A percentile compares a stretch with the other conserved stretches of the same genome.
Conservation (phyloP, 37 sponge, comb jelly and placozoan species). For the Ephydatia muelleri region DNA sequence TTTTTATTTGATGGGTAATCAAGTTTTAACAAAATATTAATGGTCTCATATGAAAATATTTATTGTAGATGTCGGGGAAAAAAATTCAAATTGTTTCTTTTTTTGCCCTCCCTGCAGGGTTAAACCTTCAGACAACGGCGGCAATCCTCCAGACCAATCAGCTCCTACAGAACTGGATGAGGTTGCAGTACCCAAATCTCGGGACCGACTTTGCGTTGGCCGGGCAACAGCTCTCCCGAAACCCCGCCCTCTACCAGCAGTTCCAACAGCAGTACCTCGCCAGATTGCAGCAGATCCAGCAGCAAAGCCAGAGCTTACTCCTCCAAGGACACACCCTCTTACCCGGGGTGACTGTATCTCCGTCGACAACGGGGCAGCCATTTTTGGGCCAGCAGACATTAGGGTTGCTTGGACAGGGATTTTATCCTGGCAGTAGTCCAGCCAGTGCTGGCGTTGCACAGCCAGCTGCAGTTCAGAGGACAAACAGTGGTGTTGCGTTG, state of each 20-base stretch:
- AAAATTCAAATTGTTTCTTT: too few relatives aligned
- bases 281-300: background rate
- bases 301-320: constrained; percentile 30
- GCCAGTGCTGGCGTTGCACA: too few relatives aligned
- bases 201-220: constrained; percentile 11
- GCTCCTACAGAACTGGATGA: constrained; percentile 39
- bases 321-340: constrained; percentile 18
- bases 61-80: too few relatives aligned
- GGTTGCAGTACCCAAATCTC: constrained; percentile 18
- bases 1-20: too few relatives aligned
- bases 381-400: background rate
- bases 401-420: too few relatives aligned
- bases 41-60: too few relatives aligned
- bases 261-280: constrained; percentile 41
- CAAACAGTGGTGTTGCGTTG: too few relatives aligned
- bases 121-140: background rate
- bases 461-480: too few relatives aligned
- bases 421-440: too few relatives aligned
- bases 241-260: constrained; percentile 15
- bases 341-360: constrained; percentile 10
- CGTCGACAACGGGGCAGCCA: constrained; percentile 3
- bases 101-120: too few relatives aligned
- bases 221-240: constrained; percentile 32
- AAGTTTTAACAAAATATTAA: too few relatives aligned
- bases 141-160: constrained; percentile 13